These are phyloP conservation scores for Listronotus bonariensis DNA, from an alignment of 1,140 invertebrate species.

Conservation along the genomic window DNA sequence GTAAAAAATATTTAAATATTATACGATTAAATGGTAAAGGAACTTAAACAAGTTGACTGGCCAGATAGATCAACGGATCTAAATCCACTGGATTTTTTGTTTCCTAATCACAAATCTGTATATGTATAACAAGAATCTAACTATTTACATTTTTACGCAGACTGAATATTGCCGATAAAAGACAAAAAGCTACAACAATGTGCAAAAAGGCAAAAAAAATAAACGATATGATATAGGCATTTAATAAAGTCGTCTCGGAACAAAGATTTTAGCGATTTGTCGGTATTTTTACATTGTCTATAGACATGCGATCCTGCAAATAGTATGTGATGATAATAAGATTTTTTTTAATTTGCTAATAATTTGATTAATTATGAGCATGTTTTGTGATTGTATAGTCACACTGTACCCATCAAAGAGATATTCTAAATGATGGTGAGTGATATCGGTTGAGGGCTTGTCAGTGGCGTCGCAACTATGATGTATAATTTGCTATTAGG, in stretches of 20 bases:
- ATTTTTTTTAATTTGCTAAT: slow-evolving; percentile 4
- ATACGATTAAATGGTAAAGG: no score
- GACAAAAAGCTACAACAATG: no score
- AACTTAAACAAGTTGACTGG: no score
- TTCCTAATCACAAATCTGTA: no score
- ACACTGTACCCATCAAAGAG: slow-evolving; percentile 7
- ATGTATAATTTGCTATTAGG: no score
- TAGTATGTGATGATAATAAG: slow-evolving; percentile 4
- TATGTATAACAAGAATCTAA: no score
- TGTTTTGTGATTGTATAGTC: slow-evolving; percentile 4
- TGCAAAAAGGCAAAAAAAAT: no score
- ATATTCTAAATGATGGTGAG: background rate
- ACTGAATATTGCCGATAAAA: no score
- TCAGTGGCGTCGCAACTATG: background rate
- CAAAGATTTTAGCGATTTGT: slow-evolving; percentile 7
- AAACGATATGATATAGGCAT: background rate
- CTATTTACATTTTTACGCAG: no score
- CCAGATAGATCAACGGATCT: no score
- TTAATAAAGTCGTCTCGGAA: slow-evolving; percentile 18
- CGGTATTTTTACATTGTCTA: slow-evolving; percentile 10
- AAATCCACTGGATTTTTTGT: no score
- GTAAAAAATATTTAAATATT: no score
- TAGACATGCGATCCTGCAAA: slow-evolving; percentile 8
- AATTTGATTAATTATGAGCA: slow-evolving; percentile 15
- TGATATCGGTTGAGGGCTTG: background rate